Conservation (phyloP, 2,888 invertebrate species). For the Eupithecia exiguata region DNA sequence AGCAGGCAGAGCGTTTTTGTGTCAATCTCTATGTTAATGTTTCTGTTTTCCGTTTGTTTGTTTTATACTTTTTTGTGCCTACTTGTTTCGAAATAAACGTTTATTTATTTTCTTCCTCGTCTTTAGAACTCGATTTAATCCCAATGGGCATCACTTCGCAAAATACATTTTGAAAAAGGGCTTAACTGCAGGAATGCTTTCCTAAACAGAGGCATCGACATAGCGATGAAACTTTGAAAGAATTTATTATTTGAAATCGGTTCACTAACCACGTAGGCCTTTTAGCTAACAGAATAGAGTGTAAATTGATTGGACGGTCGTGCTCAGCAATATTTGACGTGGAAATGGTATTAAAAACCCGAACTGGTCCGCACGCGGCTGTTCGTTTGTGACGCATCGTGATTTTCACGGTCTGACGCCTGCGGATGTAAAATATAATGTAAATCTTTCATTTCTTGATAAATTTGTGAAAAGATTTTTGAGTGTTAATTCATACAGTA, state of each 20-base stretch:
- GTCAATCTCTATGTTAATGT: not conserved
- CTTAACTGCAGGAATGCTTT: not conserved
- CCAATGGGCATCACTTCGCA: not conserved
- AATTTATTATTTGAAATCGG: conserved; percentile 12
- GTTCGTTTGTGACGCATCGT: conserved; percentile 30
- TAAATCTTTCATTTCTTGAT: not conserved
- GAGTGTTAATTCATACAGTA: not conserved
- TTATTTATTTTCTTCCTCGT: not conserved
- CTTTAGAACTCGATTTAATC: not conserved
- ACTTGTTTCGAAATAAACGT: not conserved
- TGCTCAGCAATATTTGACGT: conserved; percentile 26
- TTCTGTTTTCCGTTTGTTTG: not conserved
- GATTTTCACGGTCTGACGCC: conserved; percentile 29
- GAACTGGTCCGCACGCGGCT: conserved; percentile 21
- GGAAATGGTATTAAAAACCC: conserved; percentile 29
- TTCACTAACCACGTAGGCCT: conserved; percentile 5
- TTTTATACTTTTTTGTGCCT: not conserved
- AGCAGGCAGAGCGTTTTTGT: not conserved
- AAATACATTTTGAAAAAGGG: not conserved
- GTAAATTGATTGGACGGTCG: conserved; percentile 25
- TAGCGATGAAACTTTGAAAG: not conserved
- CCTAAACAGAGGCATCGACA: not conserved
- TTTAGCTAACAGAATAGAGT: conserved; percentile 17
- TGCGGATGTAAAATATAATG: conserved; percentile 20
- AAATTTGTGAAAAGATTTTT: not conserved